Base-by-base conservation (phyloP, 2,113 vertebrate species). In the Tachycineta bicolor region DNA sequence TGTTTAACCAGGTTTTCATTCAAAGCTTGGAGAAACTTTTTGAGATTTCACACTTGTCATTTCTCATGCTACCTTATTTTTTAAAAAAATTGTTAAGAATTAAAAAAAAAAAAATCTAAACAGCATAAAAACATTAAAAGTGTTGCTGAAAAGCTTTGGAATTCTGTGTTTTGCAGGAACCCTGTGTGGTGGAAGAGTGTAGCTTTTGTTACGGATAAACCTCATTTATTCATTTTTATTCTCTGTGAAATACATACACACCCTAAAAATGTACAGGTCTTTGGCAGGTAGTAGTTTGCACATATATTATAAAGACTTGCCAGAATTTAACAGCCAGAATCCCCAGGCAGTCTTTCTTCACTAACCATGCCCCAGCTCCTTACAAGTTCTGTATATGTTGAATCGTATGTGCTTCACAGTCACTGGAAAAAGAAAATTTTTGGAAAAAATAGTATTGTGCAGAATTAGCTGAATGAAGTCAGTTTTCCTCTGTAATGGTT, bases 261-360 rank as follows among this genome's bases (percentile, higher is more conserved):
- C 43, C 39, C 63, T 88, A 47, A 92, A 97, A 87, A 65, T 39
- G 34, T 74, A 44, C 33, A 70, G 68, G 52, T 63, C 47, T 82
- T 84, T 81, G 83, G 89, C 86, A 96, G 95, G 75, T 3, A 79
- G 70, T 41, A 87, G 58, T 89, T 96, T 76, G 50, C 37, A 77
- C 59, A 46, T 85, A n/a, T 59, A 76, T 92, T 67, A 80, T 50
- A 53, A 90, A 83, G 50, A 65, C 67, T 70, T 90, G 62, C 37
- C 67, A 83, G 58, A 83, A 62, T 88, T 92, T 90, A 80, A 65
- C n/a, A 93, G 46, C 67, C 77, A 82, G 86, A 93, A 85, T 73
- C 62, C n/a, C 44, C 75, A 88, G 59, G 41, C 90, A 91, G 71
- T 69, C 79, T 88, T 39, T 73, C 53, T 93, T 83, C 79, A 58